Evolutionary conservation across 1,140 invertebrate species (phyloP), one percentile per base, ranked within the genome.

Genomic region (Ctenoplectra terminalis): DNA sequence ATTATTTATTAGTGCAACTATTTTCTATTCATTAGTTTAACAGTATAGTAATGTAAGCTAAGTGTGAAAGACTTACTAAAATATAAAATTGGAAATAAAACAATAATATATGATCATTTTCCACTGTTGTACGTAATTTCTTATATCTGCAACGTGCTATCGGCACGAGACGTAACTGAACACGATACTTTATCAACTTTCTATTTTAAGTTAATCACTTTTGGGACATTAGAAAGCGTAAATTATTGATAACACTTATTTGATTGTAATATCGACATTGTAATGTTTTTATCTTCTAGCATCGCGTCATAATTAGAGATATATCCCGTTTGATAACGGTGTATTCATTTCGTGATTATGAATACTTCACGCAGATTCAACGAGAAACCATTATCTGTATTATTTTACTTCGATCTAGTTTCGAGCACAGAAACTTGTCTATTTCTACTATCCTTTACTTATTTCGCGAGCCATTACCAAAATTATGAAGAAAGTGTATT

Each of bases 401-500:
- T 0, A 46, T 43, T 43, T 23, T 8, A 3, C 17, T 9, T 3
- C 31, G 31, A 23, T 50, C 5, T 5, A 26, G 15, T 69, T 15
- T 23, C 7, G 15, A 52, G 23, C 6, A 46, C 8, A 8, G n/a
- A n/a, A n/a, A n/a, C n/a, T n/a, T n/a, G n/a, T n/a, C n/a, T n/a
- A n/a, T n/a, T n/a, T n/a, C n/a, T n/a, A n/a, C n/a, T n/a, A 37
- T 66, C 17, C 23, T 71, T 58, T 54, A 11, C 50, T 48, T 15
- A 9, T n/a, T 17, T 31, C 1, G 23, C 11, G 8, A 34, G 23
- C 9, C 6, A 37, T 31, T 5, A 20, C 1, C 9, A 8, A 29
- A 37, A 70, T 15, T 0, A 86, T 86, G 84, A 86, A 81, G 64
- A 84, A 40, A 15, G 0, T 86, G 31, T 81, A 69, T 29, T 58